phyloP scores from a whole-genome alignment of 2,797 vertebrate genomes.

The Liasis olivaceus region DNA sequence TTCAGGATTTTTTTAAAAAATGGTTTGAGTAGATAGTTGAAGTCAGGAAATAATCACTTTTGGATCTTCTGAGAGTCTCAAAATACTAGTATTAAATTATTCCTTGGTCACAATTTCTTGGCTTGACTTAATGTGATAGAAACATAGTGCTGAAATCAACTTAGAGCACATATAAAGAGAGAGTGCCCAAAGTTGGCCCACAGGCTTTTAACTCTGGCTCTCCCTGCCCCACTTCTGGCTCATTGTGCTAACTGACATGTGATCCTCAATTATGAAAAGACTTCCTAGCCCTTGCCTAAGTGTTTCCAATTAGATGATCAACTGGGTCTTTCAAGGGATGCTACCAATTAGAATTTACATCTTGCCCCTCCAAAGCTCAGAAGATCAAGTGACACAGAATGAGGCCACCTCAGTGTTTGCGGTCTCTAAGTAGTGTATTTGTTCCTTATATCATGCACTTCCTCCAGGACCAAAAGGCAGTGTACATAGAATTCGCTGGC shows the following conservation, averaged over 20 bases:
- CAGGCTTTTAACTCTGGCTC: background rate
- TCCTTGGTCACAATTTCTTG: conserved; percentile 26
- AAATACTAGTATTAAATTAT: conserved; percentile 1
- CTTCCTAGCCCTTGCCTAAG: background rate
- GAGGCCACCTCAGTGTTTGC: background rate
- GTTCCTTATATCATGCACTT: background rate
- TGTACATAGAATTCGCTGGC: background rate
- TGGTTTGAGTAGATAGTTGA: background rate
- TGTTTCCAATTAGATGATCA: background rate
- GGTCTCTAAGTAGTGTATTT: background rate
- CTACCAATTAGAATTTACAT: background rate
- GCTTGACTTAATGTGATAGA: conserved; percentile 24
- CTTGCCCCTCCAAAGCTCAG: background rate
- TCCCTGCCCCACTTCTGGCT: background rate
- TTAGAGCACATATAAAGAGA: background rate
- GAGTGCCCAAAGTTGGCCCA: background rate
- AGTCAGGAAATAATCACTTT: conserved; percentile 17
- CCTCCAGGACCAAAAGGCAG: background rate
- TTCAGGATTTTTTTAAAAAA: conserved; percentile 15
- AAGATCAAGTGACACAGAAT: background rate
- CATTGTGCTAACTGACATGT: background rate
- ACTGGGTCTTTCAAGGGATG: background rate
- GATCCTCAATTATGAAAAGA: background rate
- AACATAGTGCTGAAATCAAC: background rate
- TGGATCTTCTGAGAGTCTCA: conserved; percentile 22